phyloP scores from a whole-genome alignment of 2,888 invertebrate genomes.

The Leucoptera coffeella region DNA sequence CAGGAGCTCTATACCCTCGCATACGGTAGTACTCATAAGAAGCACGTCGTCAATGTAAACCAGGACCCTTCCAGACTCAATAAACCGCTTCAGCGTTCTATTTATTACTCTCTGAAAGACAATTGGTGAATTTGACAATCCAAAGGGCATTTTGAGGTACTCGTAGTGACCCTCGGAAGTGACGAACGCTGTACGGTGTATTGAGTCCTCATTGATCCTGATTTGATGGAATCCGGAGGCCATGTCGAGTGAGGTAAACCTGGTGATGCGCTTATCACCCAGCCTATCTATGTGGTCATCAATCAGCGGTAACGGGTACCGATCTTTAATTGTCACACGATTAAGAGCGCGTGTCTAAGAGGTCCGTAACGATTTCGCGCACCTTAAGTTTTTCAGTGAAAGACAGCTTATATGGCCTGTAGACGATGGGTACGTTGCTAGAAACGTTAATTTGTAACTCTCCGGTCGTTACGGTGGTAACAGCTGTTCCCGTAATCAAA shows the following conservation, averaged over 20 bases:
- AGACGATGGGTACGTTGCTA: conserved; percentile 3
- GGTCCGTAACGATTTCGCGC: conserved; percentile 5
- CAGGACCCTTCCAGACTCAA: conserved; percentile 2
- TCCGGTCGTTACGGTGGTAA: no score
- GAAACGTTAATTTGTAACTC: conserved; percentile 4
- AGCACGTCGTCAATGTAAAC: no score
- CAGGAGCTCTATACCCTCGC: conserved; percentile 1
- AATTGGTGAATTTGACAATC: no score
- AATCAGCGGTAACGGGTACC: no score
- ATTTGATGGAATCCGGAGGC: not conserved
- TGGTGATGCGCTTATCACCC: not conserved
- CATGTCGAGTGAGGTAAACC: not conserved
- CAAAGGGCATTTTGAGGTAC: no score
- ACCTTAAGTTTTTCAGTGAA: no score
- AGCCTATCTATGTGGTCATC: no score
- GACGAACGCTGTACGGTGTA: no score
- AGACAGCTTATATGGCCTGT: conserved; percentile 8
- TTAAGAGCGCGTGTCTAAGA: conserved; percentile 6
- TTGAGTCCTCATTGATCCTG: no score
- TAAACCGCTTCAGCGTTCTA: conserved; percentile 3
- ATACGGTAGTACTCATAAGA: no score
- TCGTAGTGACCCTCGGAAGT: no score
- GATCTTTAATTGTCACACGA: no score
- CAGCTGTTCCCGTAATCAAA: conserved; percentile 1
- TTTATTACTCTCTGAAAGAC: not conserved